These are phyloP conservation scores for Diadegma fenestrale DNA, from an alignment of 2,888 invertebrate genomes.

Conservation along the genomic window DNA sequence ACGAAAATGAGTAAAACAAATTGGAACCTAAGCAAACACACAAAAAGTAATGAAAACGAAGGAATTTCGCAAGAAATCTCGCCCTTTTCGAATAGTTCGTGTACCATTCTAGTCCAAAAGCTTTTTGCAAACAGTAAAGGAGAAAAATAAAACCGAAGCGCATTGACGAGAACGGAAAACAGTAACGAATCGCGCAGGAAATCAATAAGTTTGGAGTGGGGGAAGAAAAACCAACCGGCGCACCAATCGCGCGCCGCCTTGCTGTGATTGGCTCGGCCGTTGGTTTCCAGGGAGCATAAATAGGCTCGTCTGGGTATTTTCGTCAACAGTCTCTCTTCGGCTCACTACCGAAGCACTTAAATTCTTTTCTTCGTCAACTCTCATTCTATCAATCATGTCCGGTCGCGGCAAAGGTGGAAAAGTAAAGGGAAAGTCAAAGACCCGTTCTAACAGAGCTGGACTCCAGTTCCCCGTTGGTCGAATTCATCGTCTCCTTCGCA, in stretches of 20 bases:
- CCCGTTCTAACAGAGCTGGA: conserved; percentile 1
- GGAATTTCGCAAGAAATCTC: too few relatives aligned
- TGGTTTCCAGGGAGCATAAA: background rate
- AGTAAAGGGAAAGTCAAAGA: conserved; percentile 82
- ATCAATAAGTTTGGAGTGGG: background rate
- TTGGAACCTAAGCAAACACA: too few relatives aligned
- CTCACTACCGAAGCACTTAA: background rate
- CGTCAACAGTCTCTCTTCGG: background rate
- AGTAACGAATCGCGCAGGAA: too few relatives aligned
- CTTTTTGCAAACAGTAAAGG: too few relatives aligned
- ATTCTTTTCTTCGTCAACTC: background rate
- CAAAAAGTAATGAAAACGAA: too few relatives aligned
- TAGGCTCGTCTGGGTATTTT: background rate
- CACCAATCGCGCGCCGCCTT: background rate
- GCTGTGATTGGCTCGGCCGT: background rate
- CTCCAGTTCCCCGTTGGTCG: conserved; percentile 1
- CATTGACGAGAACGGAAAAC: too few relatives aligned
- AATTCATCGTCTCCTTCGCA: conserved; percentile 4
- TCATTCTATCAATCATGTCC: background rate
- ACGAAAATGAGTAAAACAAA: background rate
- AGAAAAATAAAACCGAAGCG: too few relatives aligned
- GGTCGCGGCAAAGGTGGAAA: conserved; percentile 3
- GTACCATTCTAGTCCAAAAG: too few relatives aligned
- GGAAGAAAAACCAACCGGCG: background rate
- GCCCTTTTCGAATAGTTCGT: too few relatives aligned